phyloP scores from a whole-genome alignment of 2,888 invertebrate species.

The Rhingia rostrata region DNA sequence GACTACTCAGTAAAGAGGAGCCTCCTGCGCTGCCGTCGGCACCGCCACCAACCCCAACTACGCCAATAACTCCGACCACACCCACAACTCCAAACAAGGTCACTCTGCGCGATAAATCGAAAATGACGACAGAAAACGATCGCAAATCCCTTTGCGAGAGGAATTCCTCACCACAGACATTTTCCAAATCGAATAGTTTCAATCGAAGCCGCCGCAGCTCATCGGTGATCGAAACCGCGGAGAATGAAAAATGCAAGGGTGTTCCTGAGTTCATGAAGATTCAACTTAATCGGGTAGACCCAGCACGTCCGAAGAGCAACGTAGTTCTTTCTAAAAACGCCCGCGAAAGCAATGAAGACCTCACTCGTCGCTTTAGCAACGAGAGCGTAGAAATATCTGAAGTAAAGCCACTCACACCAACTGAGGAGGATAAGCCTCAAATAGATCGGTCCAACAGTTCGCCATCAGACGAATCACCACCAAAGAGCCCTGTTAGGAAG shows the following conservation, averaged over 20 bases:
- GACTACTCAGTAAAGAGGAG: slow-evolving; percentile 49
- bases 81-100: slow-evolving; percentile 58
- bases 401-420: slow-evolving; percentile 77
- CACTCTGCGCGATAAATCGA: slow-evolving; percentile 74
- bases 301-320: slow-evolving; percentile 85
- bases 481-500: slow-evolving; percentile 76
- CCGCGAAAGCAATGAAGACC: slow-evolving; percentile 79
- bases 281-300: slow-evolving; percentile 88
- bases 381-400: slow-evolving; percentile 83
- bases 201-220: slow-evolving; percentile 77
- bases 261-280: slow-evolving; percentile 89
- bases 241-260: slow-evolving; percentile 67
- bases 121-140: slow-evolving; percentile 58
- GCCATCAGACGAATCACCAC: slow-evolving; percentile 67
- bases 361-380: slow-evolving; percentile 82
- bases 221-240: slow-evolving; percentile 75
- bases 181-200: slow-evolving; percentile 70
- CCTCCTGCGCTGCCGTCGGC: slow-evolving; percentile 42
- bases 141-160: slow-evolving; percentile 74
- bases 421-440: slow-evolving; percentile 59
- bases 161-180: slow-evolving; percentile 52
- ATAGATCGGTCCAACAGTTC: slow-evolving; percentile 60
- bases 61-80: slow-evolving; percentile 24
- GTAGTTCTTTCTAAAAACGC: slow-evolving; percentile 87
- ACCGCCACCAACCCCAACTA: slow-evolving; percentile 59